A percentile compares a stretch with the other conserved stretches of the same genome.
These are phyloP conservation scores for Petrosia ficiformis DNA, from an alignment of 37 sponge, comb jelly and placozoan genomes.

Conservation along the genomic window DNA sequence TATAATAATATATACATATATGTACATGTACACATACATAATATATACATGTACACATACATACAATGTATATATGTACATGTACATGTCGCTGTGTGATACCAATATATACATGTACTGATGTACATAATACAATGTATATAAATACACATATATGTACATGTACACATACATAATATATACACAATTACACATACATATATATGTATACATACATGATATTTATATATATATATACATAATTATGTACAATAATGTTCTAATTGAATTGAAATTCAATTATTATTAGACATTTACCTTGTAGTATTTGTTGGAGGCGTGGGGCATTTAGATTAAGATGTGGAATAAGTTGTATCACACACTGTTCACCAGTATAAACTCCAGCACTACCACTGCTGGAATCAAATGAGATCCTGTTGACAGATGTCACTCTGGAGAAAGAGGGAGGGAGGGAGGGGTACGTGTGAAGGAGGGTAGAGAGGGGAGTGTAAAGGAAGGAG, in stretches of 20 bases:
- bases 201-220: too few relatives aligned
- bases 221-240: too few relatives aligned
- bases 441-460: not conserved
- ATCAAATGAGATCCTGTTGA: constrained; percentile 22
- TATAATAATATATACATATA: not conserved
- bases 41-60: constrained; percentile 19
- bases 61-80: constrained; percentile 5
- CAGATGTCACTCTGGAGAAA: constrained; percentile 48
- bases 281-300: constrained; percentile 31
- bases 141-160: too few relatives aligned
- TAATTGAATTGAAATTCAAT: too few relatives aligned
- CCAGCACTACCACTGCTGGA: not conserved
- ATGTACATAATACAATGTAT: too few relatives aligned
- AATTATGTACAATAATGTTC: too few relatives aligned
- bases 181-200: too few relatives aligned
- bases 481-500: not conserved
- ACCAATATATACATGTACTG: too few relatives aligned
- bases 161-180: too few relatives aligned
- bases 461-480: not conserved
- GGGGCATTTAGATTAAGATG: constrained; percentile 69
- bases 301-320: constrained; percentile 66
- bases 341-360: constrained; percentile 67
- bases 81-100: too few relatives aligned
- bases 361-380: constrained; percentile 1
- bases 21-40: not conserved